Evolutionary conservation across 2,888 invertebrate genomes (phyloP).

Genomic region (Microctonus hyperodae): DNA sequence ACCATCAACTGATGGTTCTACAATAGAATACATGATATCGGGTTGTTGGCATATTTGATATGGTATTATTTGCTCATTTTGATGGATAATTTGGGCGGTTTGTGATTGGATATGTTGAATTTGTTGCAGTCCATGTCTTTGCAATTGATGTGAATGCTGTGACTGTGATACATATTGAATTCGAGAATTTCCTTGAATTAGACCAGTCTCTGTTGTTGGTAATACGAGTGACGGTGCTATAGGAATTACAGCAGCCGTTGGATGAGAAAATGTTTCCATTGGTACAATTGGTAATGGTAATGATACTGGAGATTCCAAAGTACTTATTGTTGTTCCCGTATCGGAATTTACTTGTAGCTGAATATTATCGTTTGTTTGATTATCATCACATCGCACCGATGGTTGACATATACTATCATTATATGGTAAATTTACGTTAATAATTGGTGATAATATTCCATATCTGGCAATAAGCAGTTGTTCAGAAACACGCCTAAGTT

Average conservation of each 20-base stretch:
- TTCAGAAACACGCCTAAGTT: conserved; percentile 84
- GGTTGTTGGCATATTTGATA: conserved; percentile 55
- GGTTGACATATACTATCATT: conserved; percentile 48
- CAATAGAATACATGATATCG: conserved; percentile 52
- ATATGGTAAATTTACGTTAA: conserved; percentile 59
- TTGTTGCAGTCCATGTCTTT: conserved; percentile 41
- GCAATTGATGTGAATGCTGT: conserved; percentile 40
- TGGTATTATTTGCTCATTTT: conserved; percentile 48
- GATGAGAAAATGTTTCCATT: conserved; percentile 54
- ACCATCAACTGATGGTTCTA: conserved; percentile 47
- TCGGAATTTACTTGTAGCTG: background rate
- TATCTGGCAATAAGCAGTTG: conserved; percentile 83
- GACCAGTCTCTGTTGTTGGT: conserved; percentile 43
- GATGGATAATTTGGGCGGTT: conserved; percentile 35
- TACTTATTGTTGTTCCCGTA: conserved; percentile 44
- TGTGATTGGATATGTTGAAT: conserved; percentile 43
- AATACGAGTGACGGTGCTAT: conserved; percentile 49
- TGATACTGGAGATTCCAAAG: conserved; percentile 47
- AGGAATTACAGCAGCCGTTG: conserved; percentile 44
- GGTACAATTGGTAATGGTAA: conserved; percentile 55
- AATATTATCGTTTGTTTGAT: conserved; percentile 8
- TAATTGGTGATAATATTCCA: conserved; percentile 67
- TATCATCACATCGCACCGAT: conserved; percentile 14
- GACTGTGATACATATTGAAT: conserved; percentile 43
- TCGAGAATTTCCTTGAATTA: conserved; percentile 37